A percentile compares a stretch with the other conserved stretches of the same genome.
Conservation (phyloP, 2,888 invertebrate genomes). For the Sipha maydis region DNA sequence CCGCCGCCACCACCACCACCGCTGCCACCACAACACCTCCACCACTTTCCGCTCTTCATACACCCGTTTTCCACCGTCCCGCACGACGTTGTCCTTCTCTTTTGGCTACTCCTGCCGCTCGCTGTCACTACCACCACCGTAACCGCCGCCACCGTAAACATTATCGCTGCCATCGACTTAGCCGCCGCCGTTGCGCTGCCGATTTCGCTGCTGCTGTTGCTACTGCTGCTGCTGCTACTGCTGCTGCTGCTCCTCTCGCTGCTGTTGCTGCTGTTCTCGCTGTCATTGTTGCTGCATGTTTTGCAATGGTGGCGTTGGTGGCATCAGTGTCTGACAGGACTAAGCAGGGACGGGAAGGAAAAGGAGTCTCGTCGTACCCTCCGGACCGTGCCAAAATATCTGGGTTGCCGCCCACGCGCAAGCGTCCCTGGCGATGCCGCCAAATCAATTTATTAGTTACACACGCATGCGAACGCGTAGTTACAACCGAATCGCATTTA, state of each 20-base stretch:
- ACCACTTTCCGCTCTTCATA: background rate
- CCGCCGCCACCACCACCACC: background rate
- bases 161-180: too few species aligned
- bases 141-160: background rate
- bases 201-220: constrained; percentile 3
- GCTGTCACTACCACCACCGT: background rate
- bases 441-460: constrained; percentile 57
- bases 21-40: constrained; percentile 1
- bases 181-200: background rate
- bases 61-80: background rate
- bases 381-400: constrained; percentile 50
- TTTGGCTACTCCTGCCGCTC: background rate
- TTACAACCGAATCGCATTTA: background rate
- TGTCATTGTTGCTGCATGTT: background rate
- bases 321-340: background rate
- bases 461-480: background rate
- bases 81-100: background rate
- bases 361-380: constrained; percentile 36
- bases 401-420: constrained; percentile 53
- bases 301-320: background rate
- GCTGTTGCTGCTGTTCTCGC: background rate
- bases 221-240: background rate
- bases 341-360: background rate
- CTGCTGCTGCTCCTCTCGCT: background rate
- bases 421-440: constrained; percentile 34